Evolutionary conservation across 2,113 vertebrate species (phyloP), one percentile per base, ranked within the genome.

Genomic region (Oncorhynchus kisutch): DNA sequence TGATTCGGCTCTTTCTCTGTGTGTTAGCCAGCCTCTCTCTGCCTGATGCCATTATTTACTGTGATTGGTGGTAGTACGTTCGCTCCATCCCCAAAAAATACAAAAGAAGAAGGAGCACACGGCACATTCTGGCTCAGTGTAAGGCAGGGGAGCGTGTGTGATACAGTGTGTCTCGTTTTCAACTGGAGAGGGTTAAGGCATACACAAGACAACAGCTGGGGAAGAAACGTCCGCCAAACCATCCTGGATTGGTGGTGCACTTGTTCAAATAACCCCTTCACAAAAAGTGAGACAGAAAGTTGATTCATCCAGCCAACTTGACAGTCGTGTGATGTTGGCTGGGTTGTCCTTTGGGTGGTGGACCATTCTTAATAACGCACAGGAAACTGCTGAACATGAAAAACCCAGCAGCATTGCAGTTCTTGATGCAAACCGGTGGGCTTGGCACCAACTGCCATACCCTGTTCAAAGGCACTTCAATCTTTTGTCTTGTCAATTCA

Each of bases 1-100:
- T 82, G 81, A 88, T 57, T 88, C 85, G 86, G 90, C 82, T 59
- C 39, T 31, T 51, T 66, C 13, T 24, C 16, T 72, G 45, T 74
- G 51, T 5, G 16, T 54, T 5, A 54, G 4, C 4, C 13, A 54
- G 49, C 51, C 51, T 45, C 49, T 14, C 74, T 13, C 12, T 34
- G 49, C 5, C 25, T 16, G 2, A 29, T 18, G 3, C 20, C 25
- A 77, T 75, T 75, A 81, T 79, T 75, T 62, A 54, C 82, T 54
- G 25, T 76, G 72, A 88, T 81, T 80, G 79, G 67, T 83, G 76
- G 76, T 70, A 48, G 51, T 18, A 18, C 4, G 51, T 54, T 18
- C 45, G 7, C 48, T 49, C 16, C 24, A 51, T 71, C 75, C 25
- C 24, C 3, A 27, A 29, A 5, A 68, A 27, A 29, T 29, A 76